Evolutionary conservation across 2,888 invertebrate genomes (phyloP), one percentile per base, ranked within the genome.

Genomic region (Criorhina ranunculi): DNA sequence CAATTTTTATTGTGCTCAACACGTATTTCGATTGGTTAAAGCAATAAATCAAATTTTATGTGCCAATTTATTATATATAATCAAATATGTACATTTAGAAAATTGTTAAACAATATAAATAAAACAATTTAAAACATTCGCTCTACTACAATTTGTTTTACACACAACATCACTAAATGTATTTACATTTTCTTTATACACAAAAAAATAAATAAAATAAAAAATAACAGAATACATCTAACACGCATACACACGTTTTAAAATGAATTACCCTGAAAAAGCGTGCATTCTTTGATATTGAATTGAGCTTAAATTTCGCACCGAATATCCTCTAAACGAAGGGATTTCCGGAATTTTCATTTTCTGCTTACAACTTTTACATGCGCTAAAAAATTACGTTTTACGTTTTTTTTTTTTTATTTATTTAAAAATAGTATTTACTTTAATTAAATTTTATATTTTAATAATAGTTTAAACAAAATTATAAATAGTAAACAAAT

Each of bases 341-440:
- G 91, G 92, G 88, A 91, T 92, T 89, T 91, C 91, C 89, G 90
- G 90, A 88, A 91, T 89, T 90, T 90, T 90, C 88, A 90, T 89
- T 89, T 89, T 91, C 90, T 89, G 89, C 89, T 89, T 90, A 89
- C 91, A 91, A 91, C 89, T 91, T 89, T 91, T 91, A 89, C 91
- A 91, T 91, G 91, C 91, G 90, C 91, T 91, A 89, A 87, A 89
- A 87, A 88, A 87, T 87, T 82, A 85, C 75, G 60, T 72, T 81
- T 80, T 57, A 72, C 66, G 37, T 55, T 42, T 79, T 72, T 60
- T 49, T 60, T 75, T 12, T 46, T 42, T 5, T 57, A 67, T 55
- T 51, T 49, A 64, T 24, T 33, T 53, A 40, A 6, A 31, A 12
- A 8, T 49, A 31, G 5, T 8, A 17, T 53, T 31, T n/a, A 49